Percentiles rank a stretch among this genome's conserved stretches.
phyloP scores from a whole-genome alignment of 2,888 invertebrate genomes.

The Drosophila imparisetae region DNA sequence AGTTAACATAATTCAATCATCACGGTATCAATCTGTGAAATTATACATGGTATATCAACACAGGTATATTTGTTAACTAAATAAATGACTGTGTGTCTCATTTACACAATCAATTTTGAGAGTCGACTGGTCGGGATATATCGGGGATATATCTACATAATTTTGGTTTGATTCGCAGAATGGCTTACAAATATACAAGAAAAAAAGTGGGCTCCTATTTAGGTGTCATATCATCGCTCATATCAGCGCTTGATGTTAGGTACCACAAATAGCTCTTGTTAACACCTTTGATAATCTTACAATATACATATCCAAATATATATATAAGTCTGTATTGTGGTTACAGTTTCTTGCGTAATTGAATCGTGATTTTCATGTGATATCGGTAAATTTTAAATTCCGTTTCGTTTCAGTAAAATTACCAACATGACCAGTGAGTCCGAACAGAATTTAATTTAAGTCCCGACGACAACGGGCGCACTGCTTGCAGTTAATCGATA shows the following conservation, averaged over 20 bases:
- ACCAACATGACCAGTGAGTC: not conserved
- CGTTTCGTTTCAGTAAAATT: not conserved
- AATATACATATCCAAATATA: not conserved
- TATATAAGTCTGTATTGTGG: not conserved
- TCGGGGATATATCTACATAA: too few relatives aligned
- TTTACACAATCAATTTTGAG: not conserved
- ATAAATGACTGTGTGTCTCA: not conserved
- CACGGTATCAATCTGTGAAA: not conserved
- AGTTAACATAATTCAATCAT: not conserved
- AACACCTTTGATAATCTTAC: not conserved
- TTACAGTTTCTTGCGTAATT: not conserved
- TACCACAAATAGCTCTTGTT: too few relatives aligned
- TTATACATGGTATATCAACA: too few relatives aligned
- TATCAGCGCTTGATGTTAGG: too few relatives aligned
- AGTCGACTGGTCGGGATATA: too few relatives aligned
- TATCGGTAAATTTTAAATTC: not conserved
- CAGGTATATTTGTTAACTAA: not conserved
- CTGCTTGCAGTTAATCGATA: not conserved
- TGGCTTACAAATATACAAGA: too few relatives aligned
- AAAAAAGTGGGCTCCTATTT: not conserved
- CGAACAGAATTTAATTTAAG: not conserved
- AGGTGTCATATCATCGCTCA: too few relatives aligned
- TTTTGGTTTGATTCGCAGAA: too few relatives aligned
- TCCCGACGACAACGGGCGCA: not conserved
- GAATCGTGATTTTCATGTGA: not conserved